Conservation (phyloP, 2,888 invertebrate species). For the Omphaloscelis lunosa region DNA sequence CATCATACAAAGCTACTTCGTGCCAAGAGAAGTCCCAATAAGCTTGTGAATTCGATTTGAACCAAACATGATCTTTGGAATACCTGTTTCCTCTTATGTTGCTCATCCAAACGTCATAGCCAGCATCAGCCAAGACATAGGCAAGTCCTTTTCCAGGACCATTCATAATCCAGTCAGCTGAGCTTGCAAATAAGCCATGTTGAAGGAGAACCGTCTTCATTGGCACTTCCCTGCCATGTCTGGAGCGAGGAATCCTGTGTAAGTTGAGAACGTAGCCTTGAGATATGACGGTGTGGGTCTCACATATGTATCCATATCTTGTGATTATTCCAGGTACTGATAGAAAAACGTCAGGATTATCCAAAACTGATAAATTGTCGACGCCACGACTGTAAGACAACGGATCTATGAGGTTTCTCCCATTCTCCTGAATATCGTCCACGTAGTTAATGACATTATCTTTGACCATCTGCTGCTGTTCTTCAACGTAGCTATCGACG, state of each 20-base stretch:
- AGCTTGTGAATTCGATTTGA: constrained; percentile 89
- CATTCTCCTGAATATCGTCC: constrained; percentile 75
- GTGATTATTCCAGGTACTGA: constrained; percentile 83
- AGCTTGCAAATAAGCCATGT: constrained; percentile 95
- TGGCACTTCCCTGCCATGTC: constrained; percentile 74
- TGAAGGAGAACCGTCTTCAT: constrained; percentile 92
- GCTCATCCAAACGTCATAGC: constrained; percentile 95
- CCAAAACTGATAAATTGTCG: constrained; percentile 69
- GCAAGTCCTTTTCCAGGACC: constrained; percentile 92
- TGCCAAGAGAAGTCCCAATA: constrained; percentile 96
- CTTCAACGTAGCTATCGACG: constrained; percentile 78
- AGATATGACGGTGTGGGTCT: constrained; percentile 93
- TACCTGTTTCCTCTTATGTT: constrained; percentile 96
- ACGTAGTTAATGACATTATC: constrained; percentile 78
- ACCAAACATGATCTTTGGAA: constrained; percentile 91
- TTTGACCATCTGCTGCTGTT: constrained; percentile 77
- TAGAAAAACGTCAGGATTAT: constrained; percentile 80
- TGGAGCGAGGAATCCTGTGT: constrained; percentile 94
- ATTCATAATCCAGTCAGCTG: constrained; percentile 94
- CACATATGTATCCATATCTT: constrained; percentile 92
- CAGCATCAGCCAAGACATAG: constrained; percentile 92
- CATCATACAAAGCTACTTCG: constrained; percentile 96
- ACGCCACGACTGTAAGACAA: constrained; percentile 75
- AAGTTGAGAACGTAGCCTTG: constrained; percentile 95
- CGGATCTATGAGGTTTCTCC: constrained; percentile 74